These are phyloP conservation scores for Spodoptera litura DNA, from an alignment of 1,140 invertebrate genomes.

Conservation along the genomic window DNA sequence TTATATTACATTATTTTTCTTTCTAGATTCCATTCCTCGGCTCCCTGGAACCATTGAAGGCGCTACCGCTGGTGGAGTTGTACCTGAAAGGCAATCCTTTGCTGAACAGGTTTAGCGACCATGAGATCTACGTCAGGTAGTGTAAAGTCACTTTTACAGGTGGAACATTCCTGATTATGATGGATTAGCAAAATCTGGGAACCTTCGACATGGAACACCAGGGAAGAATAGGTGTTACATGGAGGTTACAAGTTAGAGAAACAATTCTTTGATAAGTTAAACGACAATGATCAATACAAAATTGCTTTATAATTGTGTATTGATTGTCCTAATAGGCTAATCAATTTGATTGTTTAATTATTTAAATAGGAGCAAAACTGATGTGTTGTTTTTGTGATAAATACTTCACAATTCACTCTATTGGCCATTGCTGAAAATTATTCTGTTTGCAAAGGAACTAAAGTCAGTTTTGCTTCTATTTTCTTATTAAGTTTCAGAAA, in stretches of 20 bases:
- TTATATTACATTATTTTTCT: not conserved
- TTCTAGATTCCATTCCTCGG: slow-evolving; percentile 90
- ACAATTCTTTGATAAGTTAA: too few relatives aligned
- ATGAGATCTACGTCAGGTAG: slow-evolving; percentile 95
- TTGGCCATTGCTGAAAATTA: too few relatives aligned
- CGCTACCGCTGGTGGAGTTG: slow-evolving; percentile 91
- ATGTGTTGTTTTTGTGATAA: too few relatives aligned
- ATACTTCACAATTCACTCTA: too few relatives aligned
- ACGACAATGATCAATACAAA: too few relatives aligned
- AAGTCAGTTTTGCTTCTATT: slow-evolving; percentile 25
- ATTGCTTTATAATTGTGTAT: not conserved
- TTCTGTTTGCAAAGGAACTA: too few relatives aligned
- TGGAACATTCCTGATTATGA: not conserved
- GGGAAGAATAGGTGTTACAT: too few relatives aligned
- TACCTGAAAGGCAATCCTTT: slow-evolving; percentile 93
- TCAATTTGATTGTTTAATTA: slow-evolving; percentile 12
- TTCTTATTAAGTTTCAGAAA: slow-evolving; percentile 40
- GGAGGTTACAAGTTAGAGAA: too few relatives aligned
- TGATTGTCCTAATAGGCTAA: too few relatives aligned
- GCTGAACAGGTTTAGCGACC: slow-evolving; percentile 91
- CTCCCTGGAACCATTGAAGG: slow-evolving; percentile 90
- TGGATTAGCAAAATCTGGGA: not conserved
- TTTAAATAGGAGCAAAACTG: slow-evolving; percentile 17
- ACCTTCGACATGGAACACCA: not conserved
- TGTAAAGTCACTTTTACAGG: slow-evolving; percentile 19